Conservation (phyloP, 2,113 vertebrate genomes). For the Sporophila hypoxantha region DNA sequence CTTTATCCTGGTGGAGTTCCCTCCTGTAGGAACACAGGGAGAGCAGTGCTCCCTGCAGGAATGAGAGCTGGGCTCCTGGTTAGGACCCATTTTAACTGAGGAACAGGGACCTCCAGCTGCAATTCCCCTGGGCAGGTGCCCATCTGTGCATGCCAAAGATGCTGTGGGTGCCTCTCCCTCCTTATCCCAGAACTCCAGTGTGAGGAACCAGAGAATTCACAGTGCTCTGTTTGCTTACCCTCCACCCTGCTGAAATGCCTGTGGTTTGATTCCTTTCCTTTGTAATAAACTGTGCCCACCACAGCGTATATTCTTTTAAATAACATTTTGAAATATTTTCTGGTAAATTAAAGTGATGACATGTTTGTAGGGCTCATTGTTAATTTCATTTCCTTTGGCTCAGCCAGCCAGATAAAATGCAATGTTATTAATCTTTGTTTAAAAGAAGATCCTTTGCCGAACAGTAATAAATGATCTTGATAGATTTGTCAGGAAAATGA, state of each 20-base stretch:
- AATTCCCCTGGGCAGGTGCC: background rate
- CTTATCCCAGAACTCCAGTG: background rate
- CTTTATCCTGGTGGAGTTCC: background rate
- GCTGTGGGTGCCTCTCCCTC: background rate
- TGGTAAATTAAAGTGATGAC: conserved; percentile 61
- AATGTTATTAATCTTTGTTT: conserved; percentile 64
- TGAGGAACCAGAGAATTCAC: background rate
- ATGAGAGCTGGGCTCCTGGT: background rate
- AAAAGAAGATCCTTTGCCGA: conserved; percentile 52
- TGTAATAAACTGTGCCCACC: conserved; percentile 30
- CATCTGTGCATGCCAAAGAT: fast-evolving
- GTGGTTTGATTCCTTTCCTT: background rate
- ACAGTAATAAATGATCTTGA: conserved; percentile 66
- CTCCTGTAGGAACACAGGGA: background rate
- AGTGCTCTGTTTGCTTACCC: background rate
- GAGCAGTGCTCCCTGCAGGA: background rate
- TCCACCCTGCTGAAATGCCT: background rate
- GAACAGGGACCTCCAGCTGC: background rate
- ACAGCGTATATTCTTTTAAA: conserved; percentile 37
- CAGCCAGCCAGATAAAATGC: conserved; percentile 54
- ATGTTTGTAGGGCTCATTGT: conserved; percentile 61
- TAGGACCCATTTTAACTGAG: background rate
- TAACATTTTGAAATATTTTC: conserved; percentile 60
- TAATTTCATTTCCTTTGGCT: conserved; percentile 69
- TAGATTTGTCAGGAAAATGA: conserved; percentile 68